A percentile compares a stretch with the other conserved stretches of the same genome.
Conservation (phyloP, 2,797 vertebrate species). For the Pipistrellus pipistrellus region DNA sequence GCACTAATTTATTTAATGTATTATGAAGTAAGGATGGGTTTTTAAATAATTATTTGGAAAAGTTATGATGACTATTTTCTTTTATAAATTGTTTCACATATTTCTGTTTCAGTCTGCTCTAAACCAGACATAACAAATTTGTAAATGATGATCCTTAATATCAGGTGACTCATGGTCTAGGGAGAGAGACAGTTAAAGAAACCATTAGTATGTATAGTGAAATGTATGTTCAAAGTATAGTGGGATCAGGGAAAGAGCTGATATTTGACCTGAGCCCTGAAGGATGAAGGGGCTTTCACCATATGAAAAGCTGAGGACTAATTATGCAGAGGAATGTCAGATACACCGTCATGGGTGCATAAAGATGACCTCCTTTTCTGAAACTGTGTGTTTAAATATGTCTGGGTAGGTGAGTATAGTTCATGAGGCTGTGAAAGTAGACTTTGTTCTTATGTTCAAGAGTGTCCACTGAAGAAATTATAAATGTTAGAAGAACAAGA, state of each 20-base stretch:
- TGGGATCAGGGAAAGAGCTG: background rate
- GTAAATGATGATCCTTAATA: background rate
- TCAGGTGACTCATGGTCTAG: background rate
- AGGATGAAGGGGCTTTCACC: background rate
- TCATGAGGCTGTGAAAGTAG: background rate
- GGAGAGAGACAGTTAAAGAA: background rate
- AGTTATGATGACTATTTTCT: background rate
- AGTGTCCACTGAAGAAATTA: background rate
- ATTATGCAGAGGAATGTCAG: background rate
- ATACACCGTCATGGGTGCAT: fast-evolving
- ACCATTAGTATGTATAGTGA: background rate
- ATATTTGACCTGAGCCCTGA: background rate
- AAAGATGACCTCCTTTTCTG: background rate
- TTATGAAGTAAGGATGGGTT: background rate
- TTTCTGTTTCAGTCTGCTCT: background rate
- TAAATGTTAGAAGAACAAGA: background rate
- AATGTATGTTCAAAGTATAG: background rate
- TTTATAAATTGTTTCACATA: background rate
- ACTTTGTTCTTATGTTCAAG: background rate
- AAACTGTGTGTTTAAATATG: background rate
- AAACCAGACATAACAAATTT: background rate
- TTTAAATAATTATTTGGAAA: constrained; percentile 27
- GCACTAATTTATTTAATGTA: background rate
- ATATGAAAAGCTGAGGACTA: background rate
- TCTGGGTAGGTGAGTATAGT: no score